Evolutionary conservation across 2,888 invertebrate genomes (phyloP), one percentile per base, ranked within the genome.

Genomic region (Torymus tubicola): DNA sequence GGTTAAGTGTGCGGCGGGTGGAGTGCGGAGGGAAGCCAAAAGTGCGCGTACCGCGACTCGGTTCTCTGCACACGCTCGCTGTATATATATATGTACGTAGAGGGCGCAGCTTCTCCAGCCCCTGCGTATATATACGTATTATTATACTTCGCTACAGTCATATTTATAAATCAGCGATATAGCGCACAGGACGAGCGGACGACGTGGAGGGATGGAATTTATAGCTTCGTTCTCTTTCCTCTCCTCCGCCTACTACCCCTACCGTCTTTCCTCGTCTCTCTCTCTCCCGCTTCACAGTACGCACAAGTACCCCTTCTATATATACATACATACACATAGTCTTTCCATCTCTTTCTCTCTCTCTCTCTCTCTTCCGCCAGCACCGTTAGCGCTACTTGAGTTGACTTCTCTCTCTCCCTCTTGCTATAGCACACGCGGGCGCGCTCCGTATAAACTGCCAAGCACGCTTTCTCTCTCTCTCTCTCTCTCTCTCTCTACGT

Each of bases 111-210:
- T 42, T 8, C 42, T 42, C 42, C 42, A 42, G 42, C 31, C 3
- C 42, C 42, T 8, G 8, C 8, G 42, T 8, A 8, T 42, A 42
- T 86, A 86, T 88, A 87, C 87, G 71, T 89, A 90, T 90, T 90
- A 90, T 91, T 91, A 91, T 91, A 90, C 90, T 89, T 90, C 87
- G 89, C 90, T 89, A 89, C 90, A 91, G 90, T 91, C 91, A 91
- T 91, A 91, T 91, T 91, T 91, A 91, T 91, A 91, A 91, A 91
- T 91, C 91, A 91, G 88, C 91, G 88, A 91, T 91, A 91, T 89
- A 90, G 75, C 72, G 63, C 65, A 88, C 87, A 88, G 88, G 89
- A 88, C 87, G 87, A 87, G 88, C 87, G 87, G 87, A 87, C 85
- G 89, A 89, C 87, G 88, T 86, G 87, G 88, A 88, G 88, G 89